Evolutionary conservation across 2,113 vertebrate genomes (phyloP).

Genomic region (Pithys albifrons): DNA sequence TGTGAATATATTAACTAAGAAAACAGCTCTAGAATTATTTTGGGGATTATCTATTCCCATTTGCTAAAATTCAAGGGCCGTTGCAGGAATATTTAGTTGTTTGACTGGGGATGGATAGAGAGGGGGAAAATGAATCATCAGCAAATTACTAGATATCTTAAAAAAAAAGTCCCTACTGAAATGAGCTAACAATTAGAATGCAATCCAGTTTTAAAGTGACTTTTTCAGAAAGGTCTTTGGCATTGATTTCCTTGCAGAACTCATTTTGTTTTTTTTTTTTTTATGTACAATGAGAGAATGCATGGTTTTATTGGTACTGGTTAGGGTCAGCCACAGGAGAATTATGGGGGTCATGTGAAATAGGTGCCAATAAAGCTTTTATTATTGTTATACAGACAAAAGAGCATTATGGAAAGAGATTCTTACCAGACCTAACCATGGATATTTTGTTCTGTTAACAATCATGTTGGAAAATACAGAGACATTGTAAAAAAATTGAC

Average conservation of each 20-base stretch:
- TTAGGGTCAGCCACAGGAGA: conserved; percentile 63
- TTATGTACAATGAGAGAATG: conserved; percentile 20
- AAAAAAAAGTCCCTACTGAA: not conserved
- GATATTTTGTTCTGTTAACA: conserved; percentile 53
- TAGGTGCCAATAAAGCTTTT: conserved; percentile 69
- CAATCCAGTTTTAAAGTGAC: not conserved
- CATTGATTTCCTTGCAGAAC: not conserved
- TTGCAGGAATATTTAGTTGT: not conserved
- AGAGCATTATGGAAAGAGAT: conserved; percentile 59
- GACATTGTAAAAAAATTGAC: not conserved
- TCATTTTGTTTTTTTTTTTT: not conserved
- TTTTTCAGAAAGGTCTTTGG: not conserved
- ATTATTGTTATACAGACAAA: conserved; percentile 66
- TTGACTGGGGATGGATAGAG: not conserved
- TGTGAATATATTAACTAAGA: not conserved
- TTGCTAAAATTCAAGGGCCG: not conserved
- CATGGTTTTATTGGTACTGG: conserved; percentile 55
- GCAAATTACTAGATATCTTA: not conserved
- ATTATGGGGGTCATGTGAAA: conserved; percentile 63
- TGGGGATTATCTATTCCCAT: not conserved
- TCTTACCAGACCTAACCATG: conserved; percentile 43
- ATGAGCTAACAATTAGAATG: not conserved
- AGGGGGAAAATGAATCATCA: not conserved
- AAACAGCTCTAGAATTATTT: not conserved
- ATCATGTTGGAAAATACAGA: conserved; percentile 24